Evolutionary conservation across 2,888 invertebrate species (phyloP).

Genomic region (Synergus itoensis): DNA sequence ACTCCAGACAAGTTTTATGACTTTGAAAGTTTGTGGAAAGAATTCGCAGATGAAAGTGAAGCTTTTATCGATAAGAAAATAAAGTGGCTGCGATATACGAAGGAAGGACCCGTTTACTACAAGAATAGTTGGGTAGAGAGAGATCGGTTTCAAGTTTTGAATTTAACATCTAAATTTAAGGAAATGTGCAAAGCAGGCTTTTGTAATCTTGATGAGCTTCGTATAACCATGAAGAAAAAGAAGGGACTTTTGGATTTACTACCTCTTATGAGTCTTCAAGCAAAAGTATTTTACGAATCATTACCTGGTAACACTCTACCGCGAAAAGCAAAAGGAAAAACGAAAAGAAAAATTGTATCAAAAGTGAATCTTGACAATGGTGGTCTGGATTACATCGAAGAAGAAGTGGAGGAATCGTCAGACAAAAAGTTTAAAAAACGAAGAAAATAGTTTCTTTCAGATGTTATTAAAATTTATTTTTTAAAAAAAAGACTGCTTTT

Average conservation of each 20-base stretch:
- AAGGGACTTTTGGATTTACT: conserved; percentile 50
- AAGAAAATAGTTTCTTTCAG: background rate
- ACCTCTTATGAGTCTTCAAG: conserved; percentile 45
- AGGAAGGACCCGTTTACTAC: conserved; percentile 42
- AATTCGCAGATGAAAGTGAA: background rate
- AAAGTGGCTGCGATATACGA: conserved; percentile 38
- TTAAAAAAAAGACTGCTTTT: background rate
- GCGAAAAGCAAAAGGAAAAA: background rate
- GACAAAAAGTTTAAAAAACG: background rate
- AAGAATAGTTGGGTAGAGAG: conserved; percentile 17
- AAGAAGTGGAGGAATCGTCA: background rate
- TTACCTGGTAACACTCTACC: background rate
- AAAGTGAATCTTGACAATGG: background rate
- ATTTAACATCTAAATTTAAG: background rate
- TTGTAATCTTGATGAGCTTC: background rate
- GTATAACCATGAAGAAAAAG: conserved; percentile 47
- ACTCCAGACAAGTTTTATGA: conserved; percentile 41
- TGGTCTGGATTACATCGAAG: background rate
- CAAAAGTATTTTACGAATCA: conserved; percentile 32
- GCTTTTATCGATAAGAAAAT: conserved; percentile 35
- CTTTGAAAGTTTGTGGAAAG: conserved; percentile 33
- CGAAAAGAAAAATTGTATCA: background rate
- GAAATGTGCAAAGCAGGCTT: background rate
- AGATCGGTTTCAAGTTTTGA: background rate
- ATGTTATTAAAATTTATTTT: background rate